Base-by-base conservation (phyloP, 2,888 invertebrate species). In the Eudasyphora cyanicolor region DNA sequence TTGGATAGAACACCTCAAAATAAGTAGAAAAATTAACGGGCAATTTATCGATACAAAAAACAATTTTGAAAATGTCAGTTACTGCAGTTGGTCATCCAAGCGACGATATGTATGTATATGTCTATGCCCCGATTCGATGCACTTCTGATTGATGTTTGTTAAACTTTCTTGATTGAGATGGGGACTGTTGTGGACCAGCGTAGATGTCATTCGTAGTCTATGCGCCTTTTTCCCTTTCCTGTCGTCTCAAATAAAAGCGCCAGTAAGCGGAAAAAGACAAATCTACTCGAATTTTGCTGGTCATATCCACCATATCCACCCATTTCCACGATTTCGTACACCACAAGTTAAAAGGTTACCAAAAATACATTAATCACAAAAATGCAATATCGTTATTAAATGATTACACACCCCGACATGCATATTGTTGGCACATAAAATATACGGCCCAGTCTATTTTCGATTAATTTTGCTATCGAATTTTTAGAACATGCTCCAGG, bases 211-310 rank as follows among this genome's bases (percentile, higher is more conserved):
- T 89, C 89, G 42, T 88, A 91, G 91, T 91, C 87, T 89, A 92
- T 92, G 89, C 90, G 92, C 90, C 92, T 91, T 90, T 92, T 92
- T 90, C 92, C 91, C 91, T 92, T 92, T 91, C 91, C 92, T 92
- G 92, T 91, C 92, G 92, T 88, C 90, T 89, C 88, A 84, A 89
- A 86, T 88, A 73, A 88, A 88, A 92, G 91, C 92, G 92, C 89
- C 92, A 92, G 92, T 92, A 92, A 92, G 92, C 92, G 92, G 92
- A 92, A 92, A 92, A 92, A 92, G 92, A 92, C 92, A 92, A 90
- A 92, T 91, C 91, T 89, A 92, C 91, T 88, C 89, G 91, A 91
- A 91, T 88, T 80, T 69, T 67, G 27, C 49, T 35, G 38, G 24
- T 17, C 17, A 62, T 14, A 6, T n/a, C 17, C n/a, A 32, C n/a